Conservation (phyloP, 2,113 vertebrate genomes). For the Apistogramma diplotaenia region DNA sequence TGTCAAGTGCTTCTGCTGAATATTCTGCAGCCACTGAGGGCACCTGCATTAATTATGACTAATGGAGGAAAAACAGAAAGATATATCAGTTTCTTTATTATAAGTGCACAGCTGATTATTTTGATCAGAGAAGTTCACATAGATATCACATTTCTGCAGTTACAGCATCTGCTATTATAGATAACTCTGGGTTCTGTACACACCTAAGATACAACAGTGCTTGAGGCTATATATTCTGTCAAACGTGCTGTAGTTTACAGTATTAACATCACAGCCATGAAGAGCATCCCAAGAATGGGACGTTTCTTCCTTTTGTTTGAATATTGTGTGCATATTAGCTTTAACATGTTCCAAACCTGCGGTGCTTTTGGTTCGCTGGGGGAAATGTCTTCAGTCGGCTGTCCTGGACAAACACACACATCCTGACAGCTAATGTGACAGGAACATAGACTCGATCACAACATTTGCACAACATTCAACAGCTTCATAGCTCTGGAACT, state of each 20-base stretch:
- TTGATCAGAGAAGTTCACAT: slow-evolving; percentile 31
- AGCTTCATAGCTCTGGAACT: neutral
- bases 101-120: slow-evolving; percentile 49
- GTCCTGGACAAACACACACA: slow-evolving; percentile 9
- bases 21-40: neutral
- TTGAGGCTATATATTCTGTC: slow-evolving; percentile 43
- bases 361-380: slow-evolving; percentile 6
- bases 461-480: neutral
- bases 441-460: neutral
- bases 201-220: slow-evolving; percentile 26
- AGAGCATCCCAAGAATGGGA: slow-evolving; percentile 3
- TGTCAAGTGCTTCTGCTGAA: neutral
- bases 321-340: neutral
- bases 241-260: slow-evolving; percentile 39
- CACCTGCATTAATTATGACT: neutral
- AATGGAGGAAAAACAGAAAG: neutral
- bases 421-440: neutral
- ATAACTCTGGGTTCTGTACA: slow-evolving; percentile 27
- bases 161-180: slow-evolving; percentile 22
- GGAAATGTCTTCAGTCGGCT: neutral
- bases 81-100: slow-evolving; percentile 61
- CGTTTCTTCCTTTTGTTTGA: neutral
- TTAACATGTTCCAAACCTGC: neutral
- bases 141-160: slow-evolving; percentile 27
- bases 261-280: slow-evolving; percentile 25